These are phyloP conservation scores for Acanthoscelides obtectus DNA, from an alignment of 2,888 invertebrate genomes.

Conservation along the genomic window DNA sequence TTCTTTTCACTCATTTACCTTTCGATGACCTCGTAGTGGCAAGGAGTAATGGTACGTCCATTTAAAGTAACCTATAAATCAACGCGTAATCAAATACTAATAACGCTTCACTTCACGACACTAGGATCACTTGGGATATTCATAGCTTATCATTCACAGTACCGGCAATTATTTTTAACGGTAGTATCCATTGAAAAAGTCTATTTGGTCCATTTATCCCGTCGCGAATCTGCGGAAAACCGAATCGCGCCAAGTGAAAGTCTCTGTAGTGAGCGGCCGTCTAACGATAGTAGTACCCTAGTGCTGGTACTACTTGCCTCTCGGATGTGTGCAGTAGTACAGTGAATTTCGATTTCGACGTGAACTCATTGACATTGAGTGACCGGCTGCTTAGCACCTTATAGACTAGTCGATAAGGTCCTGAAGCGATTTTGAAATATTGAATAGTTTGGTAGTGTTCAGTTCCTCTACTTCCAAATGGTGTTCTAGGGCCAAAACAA, in stretches of 20 bases:
- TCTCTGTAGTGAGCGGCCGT: background rate
- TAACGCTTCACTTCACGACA: background rate
- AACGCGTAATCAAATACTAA: background rate
- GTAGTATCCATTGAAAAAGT: background rate
- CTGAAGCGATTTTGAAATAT: too few species aligned
- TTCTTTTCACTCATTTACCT: background rate
- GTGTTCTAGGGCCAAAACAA: too few species aligned
- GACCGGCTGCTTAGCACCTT: background rate
- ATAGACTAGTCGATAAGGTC: background rate
- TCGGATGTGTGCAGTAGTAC: background rate
- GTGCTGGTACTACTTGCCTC: background rate
- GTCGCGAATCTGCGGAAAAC: background rate
- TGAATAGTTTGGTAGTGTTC: too few species aligned
- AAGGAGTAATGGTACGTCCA: background rate
- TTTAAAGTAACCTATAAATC: background rate
- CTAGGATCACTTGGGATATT: background rate
- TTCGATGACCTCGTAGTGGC: background rate
- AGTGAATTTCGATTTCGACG: background rate
- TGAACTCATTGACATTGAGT: background rate
- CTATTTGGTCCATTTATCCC: background rate
- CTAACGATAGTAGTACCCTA: background rate
- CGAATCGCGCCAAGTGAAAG: background rate
- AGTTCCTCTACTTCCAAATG: too few species aligned
- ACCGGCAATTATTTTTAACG: background rate
- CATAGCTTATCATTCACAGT: background rate